A percentile compares a stretch with the other conserved stretches of the same genome.
These are phyloP conservation scores for Oreochromis grahami DNA, from an alignment of 2,797 vertebrate species.

Conservation along the genomic window DNA sequence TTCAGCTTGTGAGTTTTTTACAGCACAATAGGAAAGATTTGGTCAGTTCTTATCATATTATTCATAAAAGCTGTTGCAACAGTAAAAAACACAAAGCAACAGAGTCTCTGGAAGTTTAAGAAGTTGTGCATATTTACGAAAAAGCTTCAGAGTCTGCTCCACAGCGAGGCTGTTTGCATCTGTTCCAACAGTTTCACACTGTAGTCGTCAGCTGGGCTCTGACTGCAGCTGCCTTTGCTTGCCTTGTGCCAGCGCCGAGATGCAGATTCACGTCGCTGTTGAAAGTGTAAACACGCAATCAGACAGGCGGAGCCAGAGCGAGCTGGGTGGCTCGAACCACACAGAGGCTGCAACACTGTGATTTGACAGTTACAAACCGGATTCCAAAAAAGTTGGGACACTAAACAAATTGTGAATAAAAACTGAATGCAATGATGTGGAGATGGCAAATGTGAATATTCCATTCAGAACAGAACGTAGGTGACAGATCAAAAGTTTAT, in stretches of 20 bases:
- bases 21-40: neutral
- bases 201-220: conserved; percentile 8
- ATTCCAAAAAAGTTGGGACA: too few species aligned
- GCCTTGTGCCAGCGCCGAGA: neutral
- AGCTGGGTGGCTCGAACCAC: neutral
- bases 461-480: too few species aligned
- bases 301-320: neutral
- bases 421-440: too few species aligned
- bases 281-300: conserved; percentile 9
- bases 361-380: neutral
- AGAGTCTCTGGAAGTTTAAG: neutral
- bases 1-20: neutral
- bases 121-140: neutral
- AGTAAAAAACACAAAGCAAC: neutral
- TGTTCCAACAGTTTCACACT: conserved; percentile 18
- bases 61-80: neutral
- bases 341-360: neutral
- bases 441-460: too few species aligned
- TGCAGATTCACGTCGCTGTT: neutral
- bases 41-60: neutral
- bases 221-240: conserved; percentile 37
- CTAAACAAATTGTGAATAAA: too few species aligned
- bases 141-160: neutral
- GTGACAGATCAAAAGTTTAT: too few species aligned
- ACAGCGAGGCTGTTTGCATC: conserved; percentile 8